phyloP scores from a whole-genome alignment of 1,140 invertebrate species.

The Gonioctena quinquepunctata region DNA sequence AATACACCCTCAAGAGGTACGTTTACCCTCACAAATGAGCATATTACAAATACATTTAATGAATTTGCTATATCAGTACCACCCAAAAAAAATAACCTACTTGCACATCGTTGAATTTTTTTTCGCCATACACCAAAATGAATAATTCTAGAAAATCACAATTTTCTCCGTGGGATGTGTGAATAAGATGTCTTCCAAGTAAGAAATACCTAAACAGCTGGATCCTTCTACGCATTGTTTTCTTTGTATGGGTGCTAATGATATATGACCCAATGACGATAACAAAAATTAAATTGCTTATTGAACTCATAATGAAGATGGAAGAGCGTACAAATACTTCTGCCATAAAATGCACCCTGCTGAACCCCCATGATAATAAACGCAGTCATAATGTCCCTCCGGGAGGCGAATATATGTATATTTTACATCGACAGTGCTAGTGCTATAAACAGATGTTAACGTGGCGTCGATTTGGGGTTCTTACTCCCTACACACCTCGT shows the following conservation, averaged over 20 bases:
- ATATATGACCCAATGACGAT: background rate
- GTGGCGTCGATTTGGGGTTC: background rate
- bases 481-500: background rate
- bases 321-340: conserved; percentile 6
- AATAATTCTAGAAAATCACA: too few relatives aligned
- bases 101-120: too few relatives aligned
- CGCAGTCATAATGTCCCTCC: background rate
- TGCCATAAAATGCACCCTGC: background rate
- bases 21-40: too few relatives aligned
- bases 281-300: background rate
- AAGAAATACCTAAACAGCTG: too few relatives aligned
- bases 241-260: background rate
- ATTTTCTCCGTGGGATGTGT: too few relatives aligned
- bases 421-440: background rate
- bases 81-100: too few relatives aligned
- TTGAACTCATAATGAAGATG: background rate
- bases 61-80: too few relatives aligned
- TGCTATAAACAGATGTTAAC: conserved; percentile 7
- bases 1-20: too few relatives aligned
- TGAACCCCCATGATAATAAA: conserved; percentile 3
- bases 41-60: too few relatives aligned
- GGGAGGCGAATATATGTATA: background rate
- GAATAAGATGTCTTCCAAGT: too few relatives aligned
- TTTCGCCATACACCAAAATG: too few relatives aligned
- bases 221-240: too few relatives aligned